Conservation (phyloP, 2,888 invertebrate species). For the Pelosia muscerda region DNA sequence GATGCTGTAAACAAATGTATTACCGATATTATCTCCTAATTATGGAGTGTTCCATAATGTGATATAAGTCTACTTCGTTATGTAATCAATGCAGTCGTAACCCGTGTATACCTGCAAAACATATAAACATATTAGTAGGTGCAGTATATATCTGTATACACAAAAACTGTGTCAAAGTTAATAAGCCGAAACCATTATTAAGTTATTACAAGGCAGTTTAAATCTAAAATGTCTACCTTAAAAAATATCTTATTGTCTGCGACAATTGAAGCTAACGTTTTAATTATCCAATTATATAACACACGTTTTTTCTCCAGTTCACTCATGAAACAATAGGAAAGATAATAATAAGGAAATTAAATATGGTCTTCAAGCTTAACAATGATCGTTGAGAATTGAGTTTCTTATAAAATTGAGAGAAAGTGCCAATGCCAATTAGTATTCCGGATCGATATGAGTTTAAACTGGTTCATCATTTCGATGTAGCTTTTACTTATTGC, state of each 20-base stretch:
- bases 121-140: background rate
- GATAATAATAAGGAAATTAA: constrained; percentile 16
- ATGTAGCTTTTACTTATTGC: constrained; percentile 58
- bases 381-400: constrained; percentile 40
- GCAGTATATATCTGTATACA: background rate
- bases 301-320: background rate
- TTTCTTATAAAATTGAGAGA: constrained; percentile 53
- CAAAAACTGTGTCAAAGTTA: background rate
- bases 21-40: constrained; percentile 34
- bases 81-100: constrained; percentile 14
- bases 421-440: constrained; percentile 55
- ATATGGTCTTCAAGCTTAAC: constrained; percentile 26
- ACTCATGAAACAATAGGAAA: background rate
- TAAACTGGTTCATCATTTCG: constrained; percentile 51
- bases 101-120: background rate
- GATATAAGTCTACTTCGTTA: constrained; percentile 19
- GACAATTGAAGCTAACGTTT: background rate
- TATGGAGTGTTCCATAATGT: constrained; percentile 25
- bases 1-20: constrained; percentile 10
- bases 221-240: background rate
- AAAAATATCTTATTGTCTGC: background rate
- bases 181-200: no score
- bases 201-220: no score
- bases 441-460: constrained; percentile 55
- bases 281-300: background rate